These are phyloP conservation scores for Chloroceryle inda DNA, from an alignment of 2,797 vertebrate species.

Conservation along the genomic window DNA sequence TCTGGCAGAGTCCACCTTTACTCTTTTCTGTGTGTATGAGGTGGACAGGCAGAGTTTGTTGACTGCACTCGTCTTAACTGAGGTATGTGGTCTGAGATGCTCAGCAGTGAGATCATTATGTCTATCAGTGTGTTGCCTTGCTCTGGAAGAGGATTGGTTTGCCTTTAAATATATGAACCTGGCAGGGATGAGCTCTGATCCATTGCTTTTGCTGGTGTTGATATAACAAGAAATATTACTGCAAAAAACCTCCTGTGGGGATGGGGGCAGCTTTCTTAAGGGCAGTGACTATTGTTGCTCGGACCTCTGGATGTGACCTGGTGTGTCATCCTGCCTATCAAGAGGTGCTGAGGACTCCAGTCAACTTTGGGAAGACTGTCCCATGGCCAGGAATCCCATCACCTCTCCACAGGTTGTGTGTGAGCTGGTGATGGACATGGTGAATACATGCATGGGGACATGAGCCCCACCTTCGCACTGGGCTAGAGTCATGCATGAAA, in stretches of 20 bases:
- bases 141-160: background rate
- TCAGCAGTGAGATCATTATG: accelerated
- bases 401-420: accelerated
- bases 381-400: background rate
- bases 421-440: background rate
- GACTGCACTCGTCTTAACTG: accelerated
- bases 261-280: background rate
- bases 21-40: background rate
- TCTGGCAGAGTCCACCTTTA: background rate
- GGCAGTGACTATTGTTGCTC: background rate
- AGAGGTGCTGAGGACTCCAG: background rate
- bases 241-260: background rate
- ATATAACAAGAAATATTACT: background rate
- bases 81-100: background rate
- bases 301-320: background rate
- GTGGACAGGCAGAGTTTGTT: background rate
- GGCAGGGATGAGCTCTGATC: background rate
- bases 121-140: background rate
- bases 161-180: background rate
- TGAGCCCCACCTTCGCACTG: background rate
- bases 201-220: background rate
- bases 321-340: background rate
- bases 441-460: accelerated
- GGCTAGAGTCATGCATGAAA: background rate
- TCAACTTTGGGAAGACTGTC: accelerated